phyloP scores from a whole-genome alignment of 2,113 vertebrate genomes.

The Zosterops japonicus region DNA sequence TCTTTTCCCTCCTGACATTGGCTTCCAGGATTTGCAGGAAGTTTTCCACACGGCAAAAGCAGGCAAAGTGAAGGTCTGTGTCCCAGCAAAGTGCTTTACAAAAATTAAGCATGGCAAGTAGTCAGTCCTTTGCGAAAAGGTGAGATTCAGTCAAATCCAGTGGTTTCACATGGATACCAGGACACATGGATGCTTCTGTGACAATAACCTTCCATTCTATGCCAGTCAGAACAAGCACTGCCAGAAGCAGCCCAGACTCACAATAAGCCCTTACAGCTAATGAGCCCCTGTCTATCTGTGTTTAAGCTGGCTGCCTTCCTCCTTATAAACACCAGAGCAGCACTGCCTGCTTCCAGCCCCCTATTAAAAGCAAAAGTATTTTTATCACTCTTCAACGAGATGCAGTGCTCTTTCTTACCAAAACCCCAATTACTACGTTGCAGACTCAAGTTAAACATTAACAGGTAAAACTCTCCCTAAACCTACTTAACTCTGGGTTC shows the following conservation, averaged over 20 bases:
- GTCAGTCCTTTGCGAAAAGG: neutral
- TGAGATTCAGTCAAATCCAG: neutral
- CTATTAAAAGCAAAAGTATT: neutral
- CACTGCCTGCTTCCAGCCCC: neutral
- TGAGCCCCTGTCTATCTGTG: neutral
- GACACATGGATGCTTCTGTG: neutral
- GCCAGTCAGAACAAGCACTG: neutral
- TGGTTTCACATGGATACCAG: rapidly evolving
- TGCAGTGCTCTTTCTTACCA: neutral
- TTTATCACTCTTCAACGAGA: neutral
- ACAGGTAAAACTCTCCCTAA: neutral
- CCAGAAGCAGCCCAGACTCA: neutral
- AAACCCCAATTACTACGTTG: neutral
- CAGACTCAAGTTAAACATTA: neutral
- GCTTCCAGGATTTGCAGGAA: neutral
- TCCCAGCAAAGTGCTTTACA: rapidly evolving
- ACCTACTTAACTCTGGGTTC: neutral
- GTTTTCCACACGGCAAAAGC: neutral
- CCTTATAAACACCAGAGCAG: neutral
- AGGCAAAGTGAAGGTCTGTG: neutral
- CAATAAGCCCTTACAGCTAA: neutral
- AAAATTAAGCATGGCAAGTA: neutral
- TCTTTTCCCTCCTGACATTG: rapidly evolving
- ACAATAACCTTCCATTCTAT: neutral
- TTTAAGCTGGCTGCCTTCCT: neutral